These are phyloP conservation scores for Callospermophilus lateralis DNA, from an alignment of 2,113 vertebrate genomes.

Conservation along the genomic window DNA sequence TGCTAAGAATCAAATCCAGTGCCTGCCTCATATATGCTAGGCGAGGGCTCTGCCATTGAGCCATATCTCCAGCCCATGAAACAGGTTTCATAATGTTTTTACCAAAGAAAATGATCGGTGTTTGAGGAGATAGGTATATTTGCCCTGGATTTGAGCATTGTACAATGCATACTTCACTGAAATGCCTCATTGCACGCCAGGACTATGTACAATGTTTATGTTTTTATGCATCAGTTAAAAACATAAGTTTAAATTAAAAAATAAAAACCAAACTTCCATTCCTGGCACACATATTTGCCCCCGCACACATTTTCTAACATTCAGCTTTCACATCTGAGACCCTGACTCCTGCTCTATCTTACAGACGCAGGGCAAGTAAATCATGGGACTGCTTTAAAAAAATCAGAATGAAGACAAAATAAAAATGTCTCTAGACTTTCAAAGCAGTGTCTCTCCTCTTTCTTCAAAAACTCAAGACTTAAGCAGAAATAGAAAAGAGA, in stretches of 20 bases:
- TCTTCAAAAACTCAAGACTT: background rate
- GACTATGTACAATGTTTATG: background rate
- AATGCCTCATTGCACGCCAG: background rate
- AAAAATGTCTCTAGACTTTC: background rate
- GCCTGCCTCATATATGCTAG: too few relatives aligned
- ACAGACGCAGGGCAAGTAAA: background rate
- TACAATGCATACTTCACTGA: accelerated
- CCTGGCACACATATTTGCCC: too few relatives aligned
- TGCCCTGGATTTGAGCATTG: background rate
- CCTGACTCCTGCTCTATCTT: too few relatives aligned
- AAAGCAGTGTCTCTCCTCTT: background rate
- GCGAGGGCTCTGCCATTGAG: too few relatives aligned
- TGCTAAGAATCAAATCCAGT: too few relatives aligned
- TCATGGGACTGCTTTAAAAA: background rate
- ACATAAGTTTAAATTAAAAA: background rate
- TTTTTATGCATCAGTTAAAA: background rate
- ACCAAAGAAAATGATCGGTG: background rate
- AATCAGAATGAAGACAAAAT: background rate
- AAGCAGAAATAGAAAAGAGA: background rate
- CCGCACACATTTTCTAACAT: background rate
- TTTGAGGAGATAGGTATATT: background rate
- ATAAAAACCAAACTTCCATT: background rate
- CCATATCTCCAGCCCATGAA: too few relatives aligned
- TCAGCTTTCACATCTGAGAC: background rate
- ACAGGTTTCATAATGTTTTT: background rate